These are phyloP conservation scores for Muntiacus muntjak DNA, from an alignment of 2,113 vertebrate genomes.

Conservation along the genomic window DNA sequence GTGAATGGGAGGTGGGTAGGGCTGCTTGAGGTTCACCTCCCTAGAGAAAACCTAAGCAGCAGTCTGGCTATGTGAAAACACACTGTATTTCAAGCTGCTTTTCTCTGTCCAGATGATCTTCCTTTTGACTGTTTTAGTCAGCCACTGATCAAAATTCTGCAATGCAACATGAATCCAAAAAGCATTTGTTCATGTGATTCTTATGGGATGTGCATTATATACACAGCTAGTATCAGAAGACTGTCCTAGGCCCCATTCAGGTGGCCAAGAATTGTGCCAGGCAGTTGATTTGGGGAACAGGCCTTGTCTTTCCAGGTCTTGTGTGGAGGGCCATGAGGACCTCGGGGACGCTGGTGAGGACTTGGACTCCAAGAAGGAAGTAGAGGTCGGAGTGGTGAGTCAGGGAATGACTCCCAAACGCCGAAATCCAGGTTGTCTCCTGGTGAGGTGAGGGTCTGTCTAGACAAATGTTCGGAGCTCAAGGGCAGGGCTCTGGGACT, in stretches of 20 bases:
- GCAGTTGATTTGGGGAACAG: background rate
- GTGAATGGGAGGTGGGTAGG: background rate
- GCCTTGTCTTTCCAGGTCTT: background rate
- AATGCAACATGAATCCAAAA: background rate
- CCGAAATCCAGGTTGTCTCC: background rate
- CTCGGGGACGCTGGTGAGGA: background rate
- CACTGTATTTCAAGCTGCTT: background rate
- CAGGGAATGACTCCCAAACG: background rate
- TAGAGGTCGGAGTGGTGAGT: background rate
- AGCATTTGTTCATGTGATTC: background rate
- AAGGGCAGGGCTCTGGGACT: fast-evolving
- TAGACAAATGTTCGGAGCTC: background rate
- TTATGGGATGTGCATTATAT: background rate
- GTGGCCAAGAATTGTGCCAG: background rate
- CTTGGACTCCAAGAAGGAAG: background rate
- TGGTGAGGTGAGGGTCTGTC: background rate
- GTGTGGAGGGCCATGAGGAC: background rate
- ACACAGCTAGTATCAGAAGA: background rate
- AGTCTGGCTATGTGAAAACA: background rate
- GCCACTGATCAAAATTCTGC: background rate
- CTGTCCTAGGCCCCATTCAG: background rate
- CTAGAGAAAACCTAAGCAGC: background rate
- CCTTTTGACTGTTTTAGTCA: background rate
- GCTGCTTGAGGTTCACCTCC: background rate
- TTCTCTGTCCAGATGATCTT: background rate